Conservation (phyloP, 2,797 vertebrate species). For the Protosalanx chinensis region DNA sequence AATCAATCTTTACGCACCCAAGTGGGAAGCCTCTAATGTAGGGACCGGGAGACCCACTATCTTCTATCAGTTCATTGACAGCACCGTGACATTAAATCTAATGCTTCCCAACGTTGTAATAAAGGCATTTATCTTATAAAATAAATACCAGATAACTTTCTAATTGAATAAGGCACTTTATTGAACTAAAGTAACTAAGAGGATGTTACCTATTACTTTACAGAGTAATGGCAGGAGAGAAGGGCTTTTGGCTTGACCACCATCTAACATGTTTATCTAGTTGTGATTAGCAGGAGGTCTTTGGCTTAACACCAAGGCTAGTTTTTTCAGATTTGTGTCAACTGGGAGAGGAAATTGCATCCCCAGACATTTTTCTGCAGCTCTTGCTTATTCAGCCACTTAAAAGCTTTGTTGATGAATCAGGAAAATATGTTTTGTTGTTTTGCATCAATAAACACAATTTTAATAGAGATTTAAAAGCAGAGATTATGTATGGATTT, state of each 20-base stretch:
- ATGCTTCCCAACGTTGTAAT: conserved; percentile 7
- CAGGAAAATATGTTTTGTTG: conserved; percentile 17
- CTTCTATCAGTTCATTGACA: conserved; percentile 17
- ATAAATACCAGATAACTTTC: neutral
- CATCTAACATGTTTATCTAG: neutral
- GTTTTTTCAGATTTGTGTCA: conserved; percentile 21
- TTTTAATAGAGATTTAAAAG: conserved; percentile 47
- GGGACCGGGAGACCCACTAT: conserved; percentile 6
- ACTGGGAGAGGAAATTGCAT: conserved; percentile 21
- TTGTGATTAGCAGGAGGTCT: conserved; percentile 17
- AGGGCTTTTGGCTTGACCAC: neutral
- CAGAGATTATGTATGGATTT: conserved; percentile 26
- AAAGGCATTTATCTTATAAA: neutral
- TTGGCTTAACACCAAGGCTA: conserved; percentile 10
- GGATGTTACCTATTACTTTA: neutral
- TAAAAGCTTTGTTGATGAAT: conserved; percentile 38
- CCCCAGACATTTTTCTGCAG: conserved; percentile 32
- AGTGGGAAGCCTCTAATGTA: neutral
- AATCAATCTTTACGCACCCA: conserved; percentile 14
- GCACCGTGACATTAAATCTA: conserved; percentile 13
- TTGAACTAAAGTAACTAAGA: neutral
- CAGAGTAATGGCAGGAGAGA: neutral
- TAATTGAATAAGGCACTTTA: neutral
- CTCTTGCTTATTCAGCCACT: conserved; percentile 46
- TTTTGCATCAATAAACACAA: conserved; percentile 49